Base-by-base conservation (phyloP, 2,797 vertebrate species). In the Labroides dimidiatus region DNA sequence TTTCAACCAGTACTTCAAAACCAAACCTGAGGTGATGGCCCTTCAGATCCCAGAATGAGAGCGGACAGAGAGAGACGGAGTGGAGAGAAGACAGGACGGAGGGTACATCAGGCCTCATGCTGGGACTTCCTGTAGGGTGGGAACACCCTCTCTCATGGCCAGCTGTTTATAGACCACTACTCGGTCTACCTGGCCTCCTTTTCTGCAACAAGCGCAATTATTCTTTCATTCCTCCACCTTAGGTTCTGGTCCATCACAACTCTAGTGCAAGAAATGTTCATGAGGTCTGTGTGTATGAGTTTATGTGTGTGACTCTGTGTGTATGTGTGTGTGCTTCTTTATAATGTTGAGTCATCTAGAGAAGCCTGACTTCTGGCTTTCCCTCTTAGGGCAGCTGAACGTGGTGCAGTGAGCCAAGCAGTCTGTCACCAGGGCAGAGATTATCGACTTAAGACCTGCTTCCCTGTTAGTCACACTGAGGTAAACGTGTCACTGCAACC, bases 1-100 rank as follows among this genome's bases (percentile, higher is more conserved):
- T 70, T 98, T 99, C 90, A 95, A 96, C 84, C 95, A 96, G 75
- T 99, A 99, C 94, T 99, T 98, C 87, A 94, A 95, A 91, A 96
- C 95, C 93, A 99, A 99, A 91, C 96, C 96, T 16, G 87, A 91
- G 27, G 93, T 96, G 87, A 92, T 94, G 73, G 94, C 96, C 72
- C 92, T 98, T 80, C 93, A 96, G 91, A 84, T 93, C 84, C 94
- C 95, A 59, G 95, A 97, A 80, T 98, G 94, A 96, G 58, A 49
- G 0, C 33, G 52, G 15, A 3, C 3, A 2, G 1, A 7, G 11
- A 19, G 37, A 23, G 17, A 24, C 37, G 5, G 51, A 27, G 19
- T 37, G 27, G 43, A 24, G 23, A 52, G 51, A 42, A 62, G 67
- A 51, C 45, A 0, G 16, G 36, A 37, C 5, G 43, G 45, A 53